phyloP scores from a whole-genome alignment of 2,113 vertebrate species.

The Misgurnus mizolepis region DNA sequence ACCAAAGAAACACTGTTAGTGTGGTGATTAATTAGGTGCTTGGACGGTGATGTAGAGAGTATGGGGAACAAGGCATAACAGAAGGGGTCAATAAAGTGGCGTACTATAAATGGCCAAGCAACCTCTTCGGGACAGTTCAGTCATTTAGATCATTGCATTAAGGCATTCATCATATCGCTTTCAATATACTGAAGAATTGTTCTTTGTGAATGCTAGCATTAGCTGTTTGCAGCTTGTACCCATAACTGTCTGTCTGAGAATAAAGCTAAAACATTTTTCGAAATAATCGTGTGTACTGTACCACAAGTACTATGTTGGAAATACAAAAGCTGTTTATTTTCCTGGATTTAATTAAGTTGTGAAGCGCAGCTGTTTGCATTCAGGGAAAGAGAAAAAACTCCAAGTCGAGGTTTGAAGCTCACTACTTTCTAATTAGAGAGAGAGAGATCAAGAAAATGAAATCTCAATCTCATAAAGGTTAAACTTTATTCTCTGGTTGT shows the following conservation, averaged over 20 bases:
- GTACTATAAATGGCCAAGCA: slow-evolving; percentile 33
- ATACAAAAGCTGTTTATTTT: slow-evolving; percentile 29
- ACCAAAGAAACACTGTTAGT: slow-evolving; percentile 60
- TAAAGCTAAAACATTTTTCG: neutral
- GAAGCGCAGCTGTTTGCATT: slow-evolving; percentile 37
- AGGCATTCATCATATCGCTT: neutral
- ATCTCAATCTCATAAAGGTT: slow-evolving; percentile 61
- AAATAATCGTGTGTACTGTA: neutral
- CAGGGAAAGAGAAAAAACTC: slow-evolving; percentile 24
- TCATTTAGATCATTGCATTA: neutral
- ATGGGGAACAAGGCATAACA: slow-evolving; percentile 61
- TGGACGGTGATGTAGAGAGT: slow-evolving; percentile 58
- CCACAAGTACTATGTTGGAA: neutral
- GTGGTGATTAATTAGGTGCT: slow-evolving; percentile 73
- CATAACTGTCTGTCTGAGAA: neutral
- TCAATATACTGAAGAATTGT: neutral
- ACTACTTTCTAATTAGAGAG: slow-evolving; percentile 54
- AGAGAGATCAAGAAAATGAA: slow-evolving; percentile 54
- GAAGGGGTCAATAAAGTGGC: slow-evolving; percentile 64
- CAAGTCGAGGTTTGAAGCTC: slow-evolving; percentile 15
- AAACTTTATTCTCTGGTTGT: slow-evolving; percentile 59
- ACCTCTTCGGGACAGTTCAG: neutral
- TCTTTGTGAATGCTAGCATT: neutral
- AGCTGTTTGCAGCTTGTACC: neutral
- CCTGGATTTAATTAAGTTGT: slow-evolving; percentile 40